A percentile compares a stretch with the other conserved stretches of the same genome.
These are phyloP conservation scores for Chalcosyrphus nemorum DNA, from an alignment of 2,888 invertebrate genomes.

Conservation along the genomic window DNA sequence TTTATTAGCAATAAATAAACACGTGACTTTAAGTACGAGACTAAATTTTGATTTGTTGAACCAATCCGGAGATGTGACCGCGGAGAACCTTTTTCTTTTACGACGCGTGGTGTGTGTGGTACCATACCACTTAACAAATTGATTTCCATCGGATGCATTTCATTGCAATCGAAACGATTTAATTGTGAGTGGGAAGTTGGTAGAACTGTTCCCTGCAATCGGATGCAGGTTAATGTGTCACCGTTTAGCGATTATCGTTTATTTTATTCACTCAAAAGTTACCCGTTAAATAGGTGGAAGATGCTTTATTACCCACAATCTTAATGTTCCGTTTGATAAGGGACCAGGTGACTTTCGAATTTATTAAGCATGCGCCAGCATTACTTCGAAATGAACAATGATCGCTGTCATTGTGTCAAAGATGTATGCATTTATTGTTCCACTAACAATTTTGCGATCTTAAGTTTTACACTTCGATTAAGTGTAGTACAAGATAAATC, in stretches of 20 bases:
- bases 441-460: neutral
- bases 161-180: neutral
- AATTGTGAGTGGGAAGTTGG: neutral
- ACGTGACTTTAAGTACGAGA: neutral
- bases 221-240: neutral
- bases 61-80: neutral
- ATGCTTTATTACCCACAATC: neutral
- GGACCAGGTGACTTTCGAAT: neutral
- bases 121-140: neutral
- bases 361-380: neutral
- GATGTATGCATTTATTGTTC: neutral
- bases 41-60: neutral
- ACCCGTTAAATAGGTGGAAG: neutral
- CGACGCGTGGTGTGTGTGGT: neutral
- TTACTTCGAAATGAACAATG: neutral
- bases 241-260: neutral
- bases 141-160: neutral
- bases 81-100: neutral
- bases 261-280: neutral
- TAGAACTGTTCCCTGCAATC: neutral
- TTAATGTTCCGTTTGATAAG: neutral
- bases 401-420: too few relatives aligned
- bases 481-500: neutral
- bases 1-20: conserved; percentile 10
- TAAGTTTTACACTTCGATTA: neutral